Conservation (phyloP, 2,797 vertebrate genomes). For the Sebastolobus alascanus region DNA sequence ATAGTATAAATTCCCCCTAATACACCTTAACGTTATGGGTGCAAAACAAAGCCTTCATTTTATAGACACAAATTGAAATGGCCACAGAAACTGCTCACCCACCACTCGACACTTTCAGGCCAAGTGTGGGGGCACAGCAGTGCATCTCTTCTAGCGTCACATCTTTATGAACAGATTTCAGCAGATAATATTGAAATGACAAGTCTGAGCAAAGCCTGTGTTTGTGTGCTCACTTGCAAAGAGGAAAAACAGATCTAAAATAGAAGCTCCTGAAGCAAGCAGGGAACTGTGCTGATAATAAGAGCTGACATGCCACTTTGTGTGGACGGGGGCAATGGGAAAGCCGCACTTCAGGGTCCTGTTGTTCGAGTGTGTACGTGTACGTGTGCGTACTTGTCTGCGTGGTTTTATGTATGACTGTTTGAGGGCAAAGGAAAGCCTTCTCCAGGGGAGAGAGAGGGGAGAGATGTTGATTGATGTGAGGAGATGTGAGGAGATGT, state of each 20-base stretch:
- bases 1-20: background rate
- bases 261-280: conserved; percentile 79
- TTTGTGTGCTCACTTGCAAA: conserved; percentile 55
- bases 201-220: conserved; percentile 33
- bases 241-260: conserved; percentile 68
- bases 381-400: conserved; percentile 33
- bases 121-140: conserved; percentile 7
- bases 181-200: conserved; percentile 40
- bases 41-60: background rate
- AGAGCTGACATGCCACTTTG: conserved; percentile 72
- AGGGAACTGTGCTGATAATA: conserved; percentile 63
- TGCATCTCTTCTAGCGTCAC: conserved; percentile 9
- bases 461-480: conserved; percentile 54
- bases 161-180: conserved; percentile 25
- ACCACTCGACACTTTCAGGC: conserved; percentile 9
- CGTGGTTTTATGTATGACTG: conserved; percentile 38
- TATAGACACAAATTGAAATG: conserved; percentile 3
- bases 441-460: conserved; percentile 29
- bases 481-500: conserved; percentile 73
- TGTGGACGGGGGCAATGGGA: conserved; percentile 72
- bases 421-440: conserved; percentile 59
- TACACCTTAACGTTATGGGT: background rate
- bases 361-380: conserved; percentile 37
- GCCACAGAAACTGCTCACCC: background rate
- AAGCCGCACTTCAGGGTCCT: conserved; percentile 70